A percentile compares a stretch with the other conserved stretches of the same genome.
Evolutionary conservation across 2,113 vertebrate genomes (phyloP).

Genomic region (Pygoscelis adeliae): DNA sequence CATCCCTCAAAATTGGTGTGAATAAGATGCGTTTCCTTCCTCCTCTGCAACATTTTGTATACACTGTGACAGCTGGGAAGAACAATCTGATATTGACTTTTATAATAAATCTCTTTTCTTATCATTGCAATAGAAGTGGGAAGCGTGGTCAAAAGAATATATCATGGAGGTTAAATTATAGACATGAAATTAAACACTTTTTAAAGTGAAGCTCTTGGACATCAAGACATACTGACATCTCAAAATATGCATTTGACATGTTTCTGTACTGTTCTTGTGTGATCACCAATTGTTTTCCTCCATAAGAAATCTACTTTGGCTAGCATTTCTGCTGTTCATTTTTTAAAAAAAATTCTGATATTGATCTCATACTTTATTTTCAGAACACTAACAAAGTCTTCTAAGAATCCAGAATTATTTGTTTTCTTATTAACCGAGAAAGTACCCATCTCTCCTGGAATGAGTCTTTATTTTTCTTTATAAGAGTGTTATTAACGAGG

Average conservation of each 20-base stretch:
- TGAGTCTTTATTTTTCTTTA: background rate
- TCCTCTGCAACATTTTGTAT: background rate
- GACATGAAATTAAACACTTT: background rate
- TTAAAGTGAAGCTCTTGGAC: background rate
- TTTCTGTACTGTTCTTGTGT: background rate
- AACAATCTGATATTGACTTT: background rate
- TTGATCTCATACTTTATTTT: background rate
- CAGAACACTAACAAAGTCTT: background rate
- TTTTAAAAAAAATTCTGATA: background rate
- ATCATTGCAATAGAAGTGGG: background rate
- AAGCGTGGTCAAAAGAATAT: background rate
- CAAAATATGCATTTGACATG: background rate
- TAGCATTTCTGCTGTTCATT: background rate
- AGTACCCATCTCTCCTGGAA: background rate
- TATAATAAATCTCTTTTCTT: background rate
- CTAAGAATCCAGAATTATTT: background rate
- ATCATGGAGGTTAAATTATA: background rate
- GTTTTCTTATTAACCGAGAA: background rate
- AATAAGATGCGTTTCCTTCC: background rate
- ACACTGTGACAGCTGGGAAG: background rate
- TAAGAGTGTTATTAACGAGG: background rate
- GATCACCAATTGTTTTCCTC: background rate
- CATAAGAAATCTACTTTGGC: background rate
- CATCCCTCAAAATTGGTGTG: background rate
- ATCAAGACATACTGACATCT: background rate